Evolutionary conservation across 2,888 invertebrate genomes (phyloP).

Genomic region (Xestia rhomboidea): DNA sequence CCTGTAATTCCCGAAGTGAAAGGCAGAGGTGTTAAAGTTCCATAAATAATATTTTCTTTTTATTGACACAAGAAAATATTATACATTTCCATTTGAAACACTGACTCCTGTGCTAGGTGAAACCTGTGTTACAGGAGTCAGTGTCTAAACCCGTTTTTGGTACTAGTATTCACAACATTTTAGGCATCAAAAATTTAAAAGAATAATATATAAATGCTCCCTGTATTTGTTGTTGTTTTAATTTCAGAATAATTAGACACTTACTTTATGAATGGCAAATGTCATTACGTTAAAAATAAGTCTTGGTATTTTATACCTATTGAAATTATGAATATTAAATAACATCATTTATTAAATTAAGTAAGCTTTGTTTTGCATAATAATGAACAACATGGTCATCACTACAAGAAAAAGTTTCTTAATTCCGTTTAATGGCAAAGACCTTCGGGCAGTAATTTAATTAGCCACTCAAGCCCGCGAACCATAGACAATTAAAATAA

Average conservation of each 20-base stretch:
- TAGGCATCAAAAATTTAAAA: too few species aligned
- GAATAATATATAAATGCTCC: too few species aligned
- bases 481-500: conserved; percentile 1
- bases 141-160: too few species aligned
- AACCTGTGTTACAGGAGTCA: too few species aligned
- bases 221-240: conserved; percentile 3
- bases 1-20: too few species aligned
- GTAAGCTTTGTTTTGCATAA: background rate
- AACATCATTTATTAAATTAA: background rate
- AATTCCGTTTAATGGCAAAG: background rate
- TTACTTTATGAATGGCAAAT: conserved; percentile 22
- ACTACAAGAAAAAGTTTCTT: background rate
- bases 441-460: background rate
- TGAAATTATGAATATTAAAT: conserved; percentile 2
- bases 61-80: too few species aligned
- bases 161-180: too few species aligned
- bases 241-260: conserved; percentile 3
- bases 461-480: background rate
- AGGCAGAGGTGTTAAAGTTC: too few species aligned
- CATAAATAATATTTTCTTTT: too few species aligned
- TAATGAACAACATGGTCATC: background rate
- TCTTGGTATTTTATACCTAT: background rate
- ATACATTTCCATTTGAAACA: too few species aligned
- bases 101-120: too few species aligned
- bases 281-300: background rate